Evolutionary conservation across 2,113 vertebrate species (phyloP).

Genomic region (Mandrillus leucophaeus): DNA sequence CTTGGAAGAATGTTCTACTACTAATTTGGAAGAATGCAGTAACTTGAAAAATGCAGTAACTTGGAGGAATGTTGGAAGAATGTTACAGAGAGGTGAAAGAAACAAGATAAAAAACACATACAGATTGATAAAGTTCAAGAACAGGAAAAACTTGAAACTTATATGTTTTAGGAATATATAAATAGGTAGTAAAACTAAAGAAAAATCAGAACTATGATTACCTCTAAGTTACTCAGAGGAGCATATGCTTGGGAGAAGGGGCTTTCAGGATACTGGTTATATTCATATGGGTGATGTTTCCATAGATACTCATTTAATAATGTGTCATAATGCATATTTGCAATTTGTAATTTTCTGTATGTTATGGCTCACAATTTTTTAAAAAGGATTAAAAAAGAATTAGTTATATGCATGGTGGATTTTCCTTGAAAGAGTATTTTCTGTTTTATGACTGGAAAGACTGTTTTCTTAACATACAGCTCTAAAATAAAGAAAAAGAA

Average conservation of each 20-base stretch:
- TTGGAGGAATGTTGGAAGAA: not conserved
- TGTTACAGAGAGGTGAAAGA: not conserved
- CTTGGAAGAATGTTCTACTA: not conserved
- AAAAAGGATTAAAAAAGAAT: conserved; percentile 36
- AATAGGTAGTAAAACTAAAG: not conserved
- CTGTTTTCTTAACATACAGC: not conserved
- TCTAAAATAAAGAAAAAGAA: conserved; percentile 41
- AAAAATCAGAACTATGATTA: not conserved
- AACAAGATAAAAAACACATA: not conserved
- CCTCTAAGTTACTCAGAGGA: not conserved
- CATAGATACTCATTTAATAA: not conserved
- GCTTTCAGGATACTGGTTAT: not conserved
- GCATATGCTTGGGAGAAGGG: not conserved
- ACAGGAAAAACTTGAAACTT: not conserved
- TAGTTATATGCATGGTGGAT: not conserved
- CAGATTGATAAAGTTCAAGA: conserved; percentile 8
- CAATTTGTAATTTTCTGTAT: not conserved
- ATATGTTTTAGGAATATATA: not conserved
- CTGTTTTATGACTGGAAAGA: not conserved
- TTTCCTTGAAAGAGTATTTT: not conserved
- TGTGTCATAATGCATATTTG: not conserved
- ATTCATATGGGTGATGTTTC: not conserved
- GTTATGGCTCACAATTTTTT: not conserved
- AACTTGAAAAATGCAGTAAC: not conserved
- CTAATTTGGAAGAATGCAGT: not conserved